A percentile compares a stretch with the other conserved stretches of the same genome.
Conservation (phyloP, 2,113 vertebrate species). For the Hylia prasina region DNA sequence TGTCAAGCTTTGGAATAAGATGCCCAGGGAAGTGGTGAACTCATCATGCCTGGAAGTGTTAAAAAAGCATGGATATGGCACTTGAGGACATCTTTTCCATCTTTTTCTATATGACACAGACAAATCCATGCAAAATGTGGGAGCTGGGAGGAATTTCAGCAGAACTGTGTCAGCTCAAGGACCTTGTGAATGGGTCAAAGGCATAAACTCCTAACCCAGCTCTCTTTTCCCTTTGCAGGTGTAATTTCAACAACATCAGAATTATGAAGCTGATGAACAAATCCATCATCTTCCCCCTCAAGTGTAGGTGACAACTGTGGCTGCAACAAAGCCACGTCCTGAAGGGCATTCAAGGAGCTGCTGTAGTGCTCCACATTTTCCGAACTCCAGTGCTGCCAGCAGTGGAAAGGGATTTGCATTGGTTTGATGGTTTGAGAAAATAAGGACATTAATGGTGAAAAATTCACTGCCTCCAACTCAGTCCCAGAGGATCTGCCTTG, state of each 20-base stretch:
- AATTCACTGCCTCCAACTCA: background rate
- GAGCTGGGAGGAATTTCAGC: background rate
- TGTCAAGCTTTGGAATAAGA: background rate
- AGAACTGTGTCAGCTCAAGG: background rate
- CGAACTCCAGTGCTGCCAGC: background rate
- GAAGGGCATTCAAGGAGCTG: background rate
- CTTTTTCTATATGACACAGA: background rate
- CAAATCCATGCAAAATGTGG: background rate
- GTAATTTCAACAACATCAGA: background rate
- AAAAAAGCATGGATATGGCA: background rate
- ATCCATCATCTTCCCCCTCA: background rate
- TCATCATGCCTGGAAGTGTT: rapidly evolving
- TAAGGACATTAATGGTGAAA: background rate
- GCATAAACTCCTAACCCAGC: background rate
- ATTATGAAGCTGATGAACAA: background rate
- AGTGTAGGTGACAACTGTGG: background rate
- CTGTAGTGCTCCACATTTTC: background rate
- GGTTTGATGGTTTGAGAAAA: background rate
- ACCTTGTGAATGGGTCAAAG: background rate
- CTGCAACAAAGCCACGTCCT: background rate
- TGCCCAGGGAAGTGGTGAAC: background rate
- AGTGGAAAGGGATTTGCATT: background rate
- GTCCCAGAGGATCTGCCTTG: background rate
- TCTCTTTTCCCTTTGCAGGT: background rate
- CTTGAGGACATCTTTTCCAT: background rate